Conservation (phyloP, 2,113 vertebrate genomes). For the Pogonocichla stellata region DNA sequence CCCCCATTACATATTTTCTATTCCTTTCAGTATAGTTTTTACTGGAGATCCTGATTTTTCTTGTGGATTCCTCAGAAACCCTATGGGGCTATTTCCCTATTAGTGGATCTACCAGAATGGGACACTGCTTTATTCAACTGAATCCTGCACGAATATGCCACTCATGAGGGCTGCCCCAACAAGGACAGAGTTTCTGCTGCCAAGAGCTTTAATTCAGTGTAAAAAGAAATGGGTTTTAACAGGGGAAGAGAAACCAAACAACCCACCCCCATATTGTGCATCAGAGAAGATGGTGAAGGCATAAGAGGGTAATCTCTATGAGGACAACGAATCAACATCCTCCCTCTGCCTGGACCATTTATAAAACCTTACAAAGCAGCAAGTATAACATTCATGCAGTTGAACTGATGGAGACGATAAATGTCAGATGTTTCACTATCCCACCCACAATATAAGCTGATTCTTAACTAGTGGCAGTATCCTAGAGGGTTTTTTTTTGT, state of each 20-base stretch:
- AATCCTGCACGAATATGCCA: not conserved
- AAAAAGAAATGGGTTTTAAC: not conserved
- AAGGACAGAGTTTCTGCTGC: not conserved
- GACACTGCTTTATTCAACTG: not conserved
- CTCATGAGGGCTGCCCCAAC: not conserved
- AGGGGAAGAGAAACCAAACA: not conserved
- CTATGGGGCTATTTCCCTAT: not conserved
- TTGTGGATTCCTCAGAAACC: not conserved
- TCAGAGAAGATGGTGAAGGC: not conserved
- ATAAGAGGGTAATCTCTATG: not conserved
- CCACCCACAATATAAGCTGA: not conserved
- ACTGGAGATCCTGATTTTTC: not conserved
- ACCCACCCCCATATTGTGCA: not conserved
- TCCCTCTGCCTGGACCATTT: not conserved
- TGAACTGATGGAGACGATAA: not conserved
- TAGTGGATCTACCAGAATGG: not conserved
- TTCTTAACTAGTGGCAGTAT: not conserved
- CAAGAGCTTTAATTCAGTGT: not conserved
- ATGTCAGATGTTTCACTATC: not conserved
- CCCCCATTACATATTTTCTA: not conserved
- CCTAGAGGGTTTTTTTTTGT: not conserved
- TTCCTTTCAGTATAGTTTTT: not conserved
- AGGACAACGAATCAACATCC: not conserved
- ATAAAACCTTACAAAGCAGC: not conserved
- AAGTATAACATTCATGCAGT: not conserved